phyloP scores from a whole-genome alignment of 2,888 invertebrate genomes.

The Thysanoteuthis rhombus region DNA sequence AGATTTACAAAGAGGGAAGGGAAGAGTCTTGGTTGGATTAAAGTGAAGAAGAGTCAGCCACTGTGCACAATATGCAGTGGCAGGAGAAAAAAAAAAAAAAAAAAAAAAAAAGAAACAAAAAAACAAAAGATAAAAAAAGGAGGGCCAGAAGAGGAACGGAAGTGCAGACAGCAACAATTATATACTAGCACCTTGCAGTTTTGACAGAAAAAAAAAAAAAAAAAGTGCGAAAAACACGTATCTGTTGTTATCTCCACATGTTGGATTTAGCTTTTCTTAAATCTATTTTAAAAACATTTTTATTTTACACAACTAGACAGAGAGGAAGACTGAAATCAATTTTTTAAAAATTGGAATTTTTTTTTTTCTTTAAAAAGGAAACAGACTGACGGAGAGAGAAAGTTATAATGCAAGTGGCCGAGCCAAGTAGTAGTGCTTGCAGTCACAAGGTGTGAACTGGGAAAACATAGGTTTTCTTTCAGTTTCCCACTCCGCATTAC shows the following conservation, averaged over 20 bases:
- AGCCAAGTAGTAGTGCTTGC: background rate
- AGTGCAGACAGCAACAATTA: slow-evolving; percentile 12
- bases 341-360: background rate
- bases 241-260: background rate
- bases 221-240: background rate
- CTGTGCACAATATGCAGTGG: background rate
- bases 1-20: background rate
- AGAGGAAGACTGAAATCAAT: background rate
- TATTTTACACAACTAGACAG: background rate
- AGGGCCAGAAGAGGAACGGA: background rate
- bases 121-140: background rate
- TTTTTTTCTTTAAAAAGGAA: background rate
- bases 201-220: background rate
- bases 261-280: background rate
- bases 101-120: too few species aligned
- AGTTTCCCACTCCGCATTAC: background rate
- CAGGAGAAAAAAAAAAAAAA: background rate
- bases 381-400: background rate
- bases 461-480: background rate
- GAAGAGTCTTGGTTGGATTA: background rate
- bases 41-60: background rate
- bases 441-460: background rate
- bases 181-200: background rate
- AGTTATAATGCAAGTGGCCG: background rate
- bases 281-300: background rate